A percentile compares a stretch with the other conserved stretches of the same genome.
Evolutionary conservation across 1,140 invertebrate genomes (phyloP).

Genomic region (Druon quercuslanigerum): DNA sequence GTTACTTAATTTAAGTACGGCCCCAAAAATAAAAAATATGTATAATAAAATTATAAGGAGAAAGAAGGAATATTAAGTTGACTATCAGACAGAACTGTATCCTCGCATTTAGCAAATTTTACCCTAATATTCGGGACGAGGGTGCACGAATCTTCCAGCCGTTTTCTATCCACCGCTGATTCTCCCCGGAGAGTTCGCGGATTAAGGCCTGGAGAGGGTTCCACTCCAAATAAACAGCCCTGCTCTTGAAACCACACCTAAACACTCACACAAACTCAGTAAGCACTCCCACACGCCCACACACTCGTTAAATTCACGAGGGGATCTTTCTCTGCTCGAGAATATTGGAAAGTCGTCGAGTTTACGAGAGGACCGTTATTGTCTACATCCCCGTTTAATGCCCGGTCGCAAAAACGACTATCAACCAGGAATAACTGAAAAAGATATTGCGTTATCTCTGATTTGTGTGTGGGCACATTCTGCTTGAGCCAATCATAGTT

Average conservation of each 20-base stretch:
- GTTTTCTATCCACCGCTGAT: constrained; percentile 60
- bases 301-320: constrained; percentile 18
- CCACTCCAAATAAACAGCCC: constrained; percentile 74
- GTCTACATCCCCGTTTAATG: neutral
- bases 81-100: neutral
- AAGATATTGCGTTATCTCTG: neutral
- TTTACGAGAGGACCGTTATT: constrained; percentile 14
- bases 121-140: constrained; percentile 1
- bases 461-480: too few species aligned
- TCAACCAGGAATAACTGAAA: neutral
- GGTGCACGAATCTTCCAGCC: constrained; percentile 43
- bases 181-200: constrained; percentile 62
- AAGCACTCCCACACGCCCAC: constrained; percentile 49
- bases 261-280: constrained; percentile 34
- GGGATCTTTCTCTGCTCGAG: constrained; percentile 8
- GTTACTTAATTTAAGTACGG: too few species aligned
- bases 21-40: neutral
- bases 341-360: constrained; percentile 29
- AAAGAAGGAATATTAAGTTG: constrained; percentile 6
- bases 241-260: constrained; percentile 57
- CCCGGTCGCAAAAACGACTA: neutral
- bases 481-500: too few species aligned
- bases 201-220: constrained; percentile 70
- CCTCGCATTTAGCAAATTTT: constrained; percentile 13
- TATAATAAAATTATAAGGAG: neutral